Base-by-base conservation (phyloP, 2,113 vertebrate species). In the Fulmarus glacialis region DNA sequence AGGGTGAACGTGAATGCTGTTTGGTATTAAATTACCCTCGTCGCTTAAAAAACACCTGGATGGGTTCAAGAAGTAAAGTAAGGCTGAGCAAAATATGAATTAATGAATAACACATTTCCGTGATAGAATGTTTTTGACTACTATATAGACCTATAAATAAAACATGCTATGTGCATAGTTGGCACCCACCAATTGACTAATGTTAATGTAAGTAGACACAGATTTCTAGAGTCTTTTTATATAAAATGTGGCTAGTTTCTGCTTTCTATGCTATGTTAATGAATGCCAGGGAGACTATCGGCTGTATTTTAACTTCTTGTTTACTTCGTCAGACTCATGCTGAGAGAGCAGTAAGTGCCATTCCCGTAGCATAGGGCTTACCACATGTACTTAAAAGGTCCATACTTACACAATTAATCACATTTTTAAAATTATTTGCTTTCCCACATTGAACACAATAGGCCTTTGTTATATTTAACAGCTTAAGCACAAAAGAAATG, bases 91-190 rank as follows among this genome's bases (percentile, higher is more conserved):
- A 98, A 98, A 98, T 97, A 98, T 97, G 96, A 98, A 98, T 98
- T 98, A 98, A 98, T 97, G 97, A 98, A 97, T 95, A 98, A 97
- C 97, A 98, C 93, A 96, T 98, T 98, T 97, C 95, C 52, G 5
- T 92, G 93, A 98, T 97, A 96, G 85, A 97, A 96, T 91, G 95
- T 92, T 97, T 97, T 93, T 92, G 85, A 97, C 95, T 97, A 93
- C 95, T 95, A 97, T 96, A 97, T 94, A 96, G 96, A 92, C 96
- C 96, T 97, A 98, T 97, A 97, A 97, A 97, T 98, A 98, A 97
- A 98, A 95, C 45, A 52, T 90, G 93, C 84, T 98, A 78, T 72
- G 75, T 77, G 58, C 96, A 90, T 82, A 97, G 93, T 96, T 97
- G 97, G 96, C 96, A 96, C 93, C 90, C 93, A 47, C 92, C 90